Conservation (phyloP, 2,113 vertebrate species). For the Copsychus sechellarum region DNA sequence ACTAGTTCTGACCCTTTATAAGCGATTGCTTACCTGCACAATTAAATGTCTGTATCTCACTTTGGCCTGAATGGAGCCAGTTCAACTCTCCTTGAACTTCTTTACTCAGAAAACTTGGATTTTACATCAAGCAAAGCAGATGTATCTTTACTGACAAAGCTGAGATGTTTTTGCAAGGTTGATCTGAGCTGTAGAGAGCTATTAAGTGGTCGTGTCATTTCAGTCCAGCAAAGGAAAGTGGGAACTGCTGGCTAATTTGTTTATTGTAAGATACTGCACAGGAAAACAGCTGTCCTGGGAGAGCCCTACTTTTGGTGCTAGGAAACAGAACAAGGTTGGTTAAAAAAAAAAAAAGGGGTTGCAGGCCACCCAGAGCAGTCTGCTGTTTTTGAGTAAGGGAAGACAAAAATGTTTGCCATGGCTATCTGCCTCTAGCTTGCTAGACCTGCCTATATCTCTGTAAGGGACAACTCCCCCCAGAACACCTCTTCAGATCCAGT, state of each 20-base stretch:
- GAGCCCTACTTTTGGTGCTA: background rate
- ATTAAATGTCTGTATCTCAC: background rate
- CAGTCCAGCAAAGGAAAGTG: background rate
- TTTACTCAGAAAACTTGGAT: background rate
- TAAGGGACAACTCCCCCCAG: background rate
- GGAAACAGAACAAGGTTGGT: background rate
- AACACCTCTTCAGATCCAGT: background rate
- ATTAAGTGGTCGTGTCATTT: background rate
- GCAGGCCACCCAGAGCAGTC: background rate
- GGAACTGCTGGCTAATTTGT: background rate
- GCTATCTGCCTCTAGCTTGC: background rate
- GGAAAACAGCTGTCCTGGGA: background rate
- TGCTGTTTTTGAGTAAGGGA: background rate
- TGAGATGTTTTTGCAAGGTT: background rate
- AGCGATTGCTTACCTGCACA: constrained; percentile 56
- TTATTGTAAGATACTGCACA: background rate
- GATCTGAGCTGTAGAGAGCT: background rate
- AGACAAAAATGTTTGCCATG: background rate
- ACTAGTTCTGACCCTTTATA: constrained; percentile 36
- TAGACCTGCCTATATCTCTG: background rate
- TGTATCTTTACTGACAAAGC: background rate
- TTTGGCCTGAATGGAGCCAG: background rate
- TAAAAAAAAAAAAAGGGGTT: background rate
- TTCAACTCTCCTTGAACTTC: background rate
- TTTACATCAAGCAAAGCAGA: background rate